Evolutionary conservation across 2,888 invertebrate species (phyloP).

Genomic region (Fabriciana adippe): DNA sequence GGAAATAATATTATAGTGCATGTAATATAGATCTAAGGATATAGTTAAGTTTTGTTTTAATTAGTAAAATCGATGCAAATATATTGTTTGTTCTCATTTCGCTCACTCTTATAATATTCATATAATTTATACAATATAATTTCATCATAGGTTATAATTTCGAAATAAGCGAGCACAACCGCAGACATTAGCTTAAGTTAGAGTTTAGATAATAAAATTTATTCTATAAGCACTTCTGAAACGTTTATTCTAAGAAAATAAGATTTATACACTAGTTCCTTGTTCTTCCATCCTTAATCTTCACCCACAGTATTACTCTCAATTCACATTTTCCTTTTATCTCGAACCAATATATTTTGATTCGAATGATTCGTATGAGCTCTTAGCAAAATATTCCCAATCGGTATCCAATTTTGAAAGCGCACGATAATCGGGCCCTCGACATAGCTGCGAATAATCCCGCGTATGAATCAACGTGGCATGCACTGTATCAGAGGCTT

Average conservation of each 20-base stretch:
- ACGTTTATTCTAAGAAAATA: slow-evolving; percentile 2
- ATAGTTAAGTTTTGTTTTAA: no score
- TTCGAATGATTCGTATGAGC: slow-evolving; percentile 14
- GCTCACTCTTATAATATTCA: no score
- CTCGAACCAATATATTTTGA: slow-evolving; percentile 16
- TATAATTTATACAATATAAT: no score
- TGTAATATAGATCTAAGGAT: no score
- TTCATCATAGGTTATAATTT: no score
- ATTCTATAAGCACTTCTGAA: neutral
- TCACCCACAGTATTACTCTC: slow-evolving; percentile 4
- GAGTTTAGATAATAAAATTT: no score
- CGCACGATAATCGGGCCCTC: slow-evolving; percentile 33
- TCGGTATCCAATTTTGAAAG: slow-evolving; percentile 27
- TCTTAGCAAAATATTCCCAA: slow-evolving; percentile 23
- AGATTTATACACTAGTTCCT: slow-evolving; percentile 2
- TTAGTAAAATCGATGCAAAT: no score
- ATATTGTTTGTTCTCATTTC: no score
- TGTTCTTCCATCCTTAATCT: slow-evolving; percentile 10
- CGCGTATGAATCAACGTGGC: slow-evolving; percentile 42
- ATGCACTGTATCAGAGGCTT: slow-evolving; percentile 48
- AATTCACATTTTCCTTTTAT: slow-evolving; percentile 1
- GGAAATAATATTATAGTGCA: no score
- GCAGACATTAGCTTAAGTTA: no score
- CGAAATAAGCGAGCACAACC: no score
- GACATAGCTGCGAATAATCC: slow-evolving; percentile 39